These are phyloP conservation scores for Thrips palmi DNA, from an alignment of 1,140 invertebrate species.

Conservation along the genomic window DNA sequence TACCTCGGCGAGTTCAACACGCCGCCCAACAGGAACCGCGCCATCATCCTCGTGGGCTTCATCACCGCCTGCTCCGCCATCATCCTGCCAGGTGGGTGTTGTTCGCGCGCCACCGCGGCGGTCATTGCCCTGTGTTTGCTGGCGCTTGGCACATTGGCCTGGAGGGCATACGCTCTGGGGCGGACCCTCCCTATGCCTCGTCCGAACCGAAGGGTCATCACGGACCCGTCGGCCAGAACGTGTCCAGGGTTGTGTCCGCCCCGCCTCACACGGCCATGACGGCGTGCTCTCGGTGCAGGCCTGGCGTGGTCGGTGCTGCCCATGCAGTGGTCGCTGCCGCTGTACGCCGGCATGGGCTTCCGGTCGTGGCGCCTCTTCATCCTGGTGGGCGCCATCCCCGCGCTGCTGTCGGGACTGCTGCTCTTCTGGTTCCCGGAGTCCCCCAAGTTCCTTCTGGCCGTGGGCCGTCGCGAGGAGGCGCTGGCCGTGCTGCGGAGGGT, in stretches of 20 bases:
- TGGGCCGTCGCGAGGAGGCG: conserved; percentile 36
- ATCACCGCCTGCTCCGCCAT: no score
- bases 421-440: conserved; percentile 45
- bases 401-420: conserved; percentile 29
- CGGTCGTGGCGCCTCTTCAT: conserved; percentile 46
- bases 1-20: no score
- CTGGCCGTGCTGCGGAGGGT: conserved; percentile 35
- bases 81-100: no score
- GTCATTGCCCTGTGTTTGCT: conserved; percentile 35
- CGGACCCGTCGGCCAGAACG: conserved; percentile 32
- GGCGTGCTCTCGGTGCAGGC: conserved; percentile 21
- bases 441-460: conserved; percentile 50
- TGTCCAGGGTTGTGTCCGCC: not conserved
- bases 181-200: conserved; percentile 37
- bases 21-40: not conserved
- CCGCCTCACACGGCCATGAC: not conserved
- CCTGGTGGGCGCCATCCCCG: conserved; percentile 31
- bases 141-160: conserved; percentile 43
- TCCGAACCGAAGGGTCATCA: conserved; percentile 38
- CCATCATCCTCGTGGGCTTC: conserved; percentile 22
- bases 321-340: conserved; percentile 3
- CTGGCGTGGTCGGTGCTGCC: conserved; percentile 29
- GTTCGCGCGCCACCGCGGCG: no score
- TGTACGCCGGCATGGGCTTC: conserved; percentile 23
- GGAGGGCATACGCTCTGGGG: conserved; percentile 29